Percentiles rank a stretch among this genome's conserved stretches.
phyloP scores from a whole-genome alignment of 2,888 invertebrate species.

The Plebejus argus region DNA sequence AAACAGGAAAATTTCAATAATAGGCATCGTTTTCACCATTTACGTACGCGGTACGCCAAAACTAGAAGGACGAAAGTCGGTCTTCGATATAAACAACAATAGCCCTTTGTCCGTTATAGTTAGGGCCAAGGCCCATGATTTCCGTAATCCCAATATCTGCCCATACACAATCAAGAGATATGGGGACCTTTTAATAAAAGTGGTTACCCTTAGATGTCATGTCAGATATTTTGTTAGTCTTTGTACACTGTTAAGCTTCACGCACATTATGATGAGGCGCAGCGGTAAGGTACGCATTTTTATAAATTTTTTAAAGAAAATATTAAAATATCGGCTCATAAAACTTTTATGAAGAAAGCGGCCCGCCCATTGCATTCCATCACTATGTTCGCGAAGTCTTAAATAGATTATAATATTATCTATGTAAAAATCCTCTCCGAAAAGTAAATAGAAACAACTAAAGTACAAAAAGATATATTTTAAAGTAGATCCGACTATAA shows the following conservation, averaged over 20 bases:
- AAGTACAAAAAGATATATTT: background rate
- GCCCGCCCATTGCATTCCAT: no score
- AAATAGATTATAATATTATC: no score
- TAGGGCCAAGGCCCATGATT: background rate
- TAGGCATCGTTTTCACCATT: no score
- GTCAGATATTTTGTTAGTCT: background rate
- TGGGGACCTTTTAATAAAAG: background rate
- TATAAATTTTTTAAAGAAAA: no score
- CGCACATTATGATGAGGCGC: no score
- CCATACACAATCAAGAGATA: background rate
- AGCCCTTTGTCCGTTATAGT: constrained; percentile 11
- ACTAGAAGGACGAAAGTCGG: background rate
- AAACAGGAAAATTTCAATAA: no score
- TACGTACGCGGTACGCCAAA: background rate
- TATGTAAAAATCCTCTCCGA: background rate
- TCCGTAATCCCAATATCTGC: background rate
- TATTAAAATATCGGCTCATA: no score
- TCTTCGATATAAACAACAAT: background rate
- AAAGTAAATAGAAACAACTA: background rate
- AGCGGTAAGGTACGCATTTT: no score
- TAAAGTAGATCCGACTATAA: background rate
- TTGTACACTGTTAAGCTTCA: background rate
- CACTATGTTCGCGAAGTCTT: no score
- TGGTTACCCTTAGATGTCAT: background rate
- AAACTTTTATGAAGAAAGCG: no score